Evolutionary conservation across 2,797 vertebrate species (phyloP).

Genomic region (Spinus olivaceus): DNA sequence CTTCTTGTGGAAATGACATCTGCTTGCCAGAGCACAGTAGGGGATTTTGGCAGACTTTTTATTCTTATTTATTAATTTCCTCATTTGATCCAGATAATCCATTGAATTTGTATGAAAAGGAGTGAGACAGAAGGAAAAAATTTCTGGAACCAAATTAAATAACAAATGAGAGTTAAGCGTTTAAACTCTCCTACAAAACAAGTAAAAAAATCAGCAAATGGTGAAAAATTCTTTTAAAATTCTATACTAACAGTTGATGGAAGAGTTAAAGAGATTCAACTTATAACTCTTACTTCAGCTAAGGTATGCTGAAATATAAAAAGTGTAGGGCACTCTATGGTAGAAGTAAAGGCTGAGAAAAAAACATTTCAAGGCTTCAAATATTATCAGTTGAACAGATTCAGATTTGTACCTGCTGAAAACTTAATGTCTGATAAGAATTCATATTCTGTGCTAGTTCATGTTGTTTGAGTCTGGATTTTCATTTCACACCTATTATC

Average conservation of each 20-base stretch:
- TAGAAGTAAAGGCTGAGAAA: not conserved
- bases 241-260: not conserved
- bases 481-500: not conserved
- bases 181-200: not conserved
- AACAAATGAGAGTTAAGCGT: not conserved
- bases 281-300: not conserved
- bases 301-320: not conserved
- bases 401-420: not conserved
- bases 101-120: not conserved
- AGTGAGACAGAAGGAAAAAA: not conserved
- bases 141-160: not conserved
- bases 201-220: not conserved
- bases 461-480: not conserved
- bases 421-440: not conserved
- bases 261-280: not conserved
- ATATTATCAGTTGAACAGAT: not conserved
- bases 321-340: not conserved
- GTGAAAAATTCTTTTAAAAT: not conserved
- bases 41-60: rapidly evolving
- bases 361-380: not conserved
- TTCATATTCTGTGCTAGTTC: not conserved
- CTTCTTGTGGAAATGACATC: not conserved
- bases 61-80: not conserved
- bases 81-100: not conserved
- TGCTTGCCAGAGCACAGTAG: not conserved